A percentile compares a stretch with the other conserved stretches of the same genome.
Conservation (phyloP, 2,888 invertebrate species). For the Blastobasis adustella region DNA sequence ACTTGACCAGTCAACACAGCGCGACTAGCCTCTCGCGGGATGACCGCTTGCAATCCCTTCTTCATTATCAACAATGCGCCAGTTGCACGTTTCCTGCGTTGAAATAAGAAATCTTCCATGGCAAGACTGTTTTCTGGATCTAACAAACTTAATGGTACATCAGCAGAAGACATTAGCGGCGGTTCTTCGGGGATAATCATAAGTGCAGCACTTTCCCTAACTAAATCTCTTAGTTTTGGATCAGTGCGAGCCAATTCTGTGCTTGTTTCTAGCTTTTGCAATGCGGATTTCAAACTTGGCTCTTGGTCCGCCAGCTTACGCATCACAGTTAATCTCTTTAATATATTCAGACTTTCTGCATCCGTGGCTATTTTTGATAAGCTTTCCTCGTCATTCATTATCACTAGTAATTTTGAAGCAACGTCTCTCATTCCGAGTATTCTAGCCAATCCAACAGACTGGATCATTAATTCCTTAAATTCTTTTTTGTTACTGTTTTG, state of each 20-base stretch:
- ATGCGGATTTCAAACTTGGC: conserved; percentile 76
- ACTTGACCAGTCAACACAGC: conserved; percentile 84
- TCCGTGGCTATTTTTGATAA: conserved; percentile 74
- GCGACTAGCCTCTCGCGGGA: conserved; percentile 84
- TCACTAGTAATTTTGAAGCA: conserved; percentile 69
- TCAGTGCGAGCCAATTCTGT: conserved; percentile 81
- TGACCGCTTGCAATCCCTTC: conserved; percentile 82
- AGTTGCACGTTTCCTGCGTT: conserved; percentile 66
- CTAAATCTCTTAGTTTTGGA: conserved; percentile 80
- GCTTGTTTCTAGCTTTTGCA: conserved; percentile 77
- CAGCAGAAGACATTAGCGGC: conserved; percentile 77
- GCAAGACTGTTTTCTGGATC: conserved; percentile 82
- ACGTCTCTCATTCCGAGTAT: conserved; percentile 80
- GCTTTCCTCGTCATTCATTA: conserved; percentile 72
- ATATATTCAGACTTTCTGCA: conserved; percentile 75
- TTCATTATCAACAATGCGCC: conserved; percentile 83
- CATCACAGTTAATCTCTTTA: conserved; percentile 82
- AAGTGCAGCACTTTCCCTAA: conserved; percentile 82
- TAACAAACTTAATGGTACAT: conserved; percentile 80
- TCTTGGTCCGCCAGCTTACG: conserved; percentile 80
- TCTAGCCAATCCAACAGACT: conserved; percentile 81
- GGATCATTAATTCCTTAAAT: conserved; percentile 67
- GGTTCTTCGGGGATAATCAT: conserved; percentile 79
- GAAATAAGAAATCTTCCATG: conserved; percentile 82
- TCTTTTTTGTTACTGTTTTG: conserved; percentile 62